A percentile compares a stretch with the other conserved stretches of the same genome.
phyloP scores from a whole-genome alignment of 2,888 invertebrate genomes.

The Brachylomia viminalis region DNA sequence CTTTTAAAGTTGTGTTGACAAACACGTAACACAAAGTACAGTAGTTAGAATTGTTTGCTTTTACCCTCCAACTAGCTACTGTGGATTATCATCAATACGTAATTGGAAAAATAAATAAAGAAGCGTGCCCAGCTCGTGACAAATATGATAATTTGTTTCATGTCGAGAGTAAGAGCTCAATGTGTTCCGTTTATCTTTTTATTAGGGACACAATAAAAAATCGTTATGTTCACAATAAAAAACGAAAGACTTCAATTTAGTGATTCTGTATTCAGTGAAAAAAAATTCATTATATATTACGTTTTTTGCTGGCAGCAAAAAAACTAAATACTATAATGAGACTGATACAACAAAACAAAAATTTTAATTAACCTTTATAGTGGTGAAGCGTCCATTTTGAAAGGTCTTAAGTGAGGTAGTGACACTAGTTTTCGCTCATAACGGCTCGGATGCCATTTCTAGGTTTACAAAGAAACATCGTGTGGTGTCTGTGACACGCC shows the following conservation, averaged over 20 bases:
- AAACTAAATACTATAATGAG: conserved; percentile 43
- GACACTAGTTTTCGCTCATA: conserved; percentile 59
- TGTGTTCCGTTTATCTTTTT: conserved; percentile 14
- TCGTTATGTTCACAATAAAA: conserved; percentile 12
- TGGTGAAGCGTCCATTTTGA: conserved; percentile 4
- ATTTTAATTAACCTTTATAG: conserved; percentile 60
- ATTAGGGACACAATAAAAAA: conserved; percentile 12
- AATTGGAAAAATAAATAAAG: conserved; percentile 11
- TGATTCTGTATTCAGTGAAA: conserved; percentile 22
- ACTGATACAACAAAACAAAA: conserved; percentile 52
- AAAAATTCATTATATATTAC: conserved; percentile 28
- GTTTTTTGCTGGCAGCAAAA: conserved; percentile 35
- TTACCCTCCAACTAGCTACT: neutral
- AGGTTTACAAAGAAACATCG: conserved; percentile 61
- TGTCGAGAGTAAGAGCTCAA: conserved; percentile 36
- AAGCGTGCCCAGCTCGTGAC: neutral
- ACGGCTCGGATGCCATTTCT: conserved; percentile 66
- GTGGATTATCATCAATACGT: neutral
- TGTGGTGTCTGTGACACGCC: conserved; percentile 61
- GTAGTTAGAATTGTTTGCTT: neutral
- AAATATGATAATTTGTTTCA: conserved; percentile 34
- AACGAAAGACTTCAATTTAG: conserved; percentile 14
- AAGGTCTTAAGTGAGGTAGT: conserved; percentile 52
- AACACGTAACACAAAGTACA: conserved; percentile 4
- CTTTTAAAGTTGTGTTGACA: conserved; percentile 5